A percentile compares a stretch with the other conserved stretches of the same genome.
phyloP scores from a whole-genome alignment of 2,113 vertebrate genomes.

The Lophotis ruficrista region DNA sequence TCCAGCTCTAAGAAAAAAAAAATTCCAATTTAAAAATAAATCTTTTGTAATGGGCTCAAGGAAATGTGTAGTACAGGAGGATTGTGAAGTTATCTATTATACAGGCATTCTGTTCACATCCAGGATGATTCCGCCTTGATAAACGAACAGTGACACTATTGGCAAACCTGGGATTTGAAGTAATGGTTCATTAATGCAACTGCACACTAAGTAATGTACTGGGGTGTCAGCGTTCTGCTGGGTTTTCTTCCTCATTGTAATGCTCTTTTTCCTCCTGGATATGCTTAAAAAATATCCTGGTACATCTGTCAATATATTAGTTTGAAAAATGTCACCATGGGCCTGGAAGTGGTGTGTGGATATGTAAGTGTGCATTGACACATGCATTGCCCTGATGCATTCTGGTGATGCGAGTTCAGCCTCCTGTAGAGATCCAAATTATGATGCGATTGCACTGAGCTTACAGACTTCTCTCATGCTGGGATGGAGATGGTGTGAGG shows the following conservation, averaged over 20 bases:
- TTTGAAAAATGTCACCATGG: conserved; percentile 30
- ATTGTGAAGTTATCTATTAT: conserved; percentile 20
- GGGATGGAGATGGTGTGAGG: conserved; percentile 63
- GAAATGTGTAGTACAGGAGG: conserved; percentile 41
- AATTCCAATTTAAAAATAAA: conserved; percentile 61
- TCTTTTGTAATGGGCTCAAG: conserved; percentile 64
- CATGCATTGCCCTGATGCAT: conserved; percentile 31
- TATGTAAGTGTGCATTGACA: conserved; percentile 50
- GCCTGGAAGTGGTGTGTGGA: background rate
- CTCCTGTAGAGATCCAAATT: conserved; percentile 77
- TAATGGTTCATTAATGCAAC: conserved; percentile 67
- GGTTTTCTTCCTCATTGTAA: conserved; percentile 14
- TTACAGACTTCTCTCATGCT: conserved; percentile 65
- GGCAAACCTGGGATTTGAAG: conserved; percentile 63
- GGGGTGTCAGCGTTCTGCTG: conserved; percentile 10
- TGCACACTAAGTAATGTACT: conserved; percentile 54
- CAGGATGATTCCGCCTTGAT: conserved; percentile 50
- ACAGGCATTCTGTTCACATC: conserved; percentile 45
- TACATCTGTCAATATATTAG: conserved; percentile 39
- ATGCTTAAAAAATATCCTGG: background rate
- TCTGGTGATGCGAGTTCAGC: conserved; percentile 30
- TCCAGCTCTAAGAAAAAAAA: conserved; percentile 28
- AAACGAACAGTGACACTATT: conserved; percentile 24
- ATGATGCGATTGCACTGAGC: conserved; percentile 56
- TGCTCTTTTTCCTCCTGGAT: conserved; percentile 18